phyloP scores from a whole-genome alignment of 2,797 vertebrate species.

The Enteromius argenteus region DNA sequence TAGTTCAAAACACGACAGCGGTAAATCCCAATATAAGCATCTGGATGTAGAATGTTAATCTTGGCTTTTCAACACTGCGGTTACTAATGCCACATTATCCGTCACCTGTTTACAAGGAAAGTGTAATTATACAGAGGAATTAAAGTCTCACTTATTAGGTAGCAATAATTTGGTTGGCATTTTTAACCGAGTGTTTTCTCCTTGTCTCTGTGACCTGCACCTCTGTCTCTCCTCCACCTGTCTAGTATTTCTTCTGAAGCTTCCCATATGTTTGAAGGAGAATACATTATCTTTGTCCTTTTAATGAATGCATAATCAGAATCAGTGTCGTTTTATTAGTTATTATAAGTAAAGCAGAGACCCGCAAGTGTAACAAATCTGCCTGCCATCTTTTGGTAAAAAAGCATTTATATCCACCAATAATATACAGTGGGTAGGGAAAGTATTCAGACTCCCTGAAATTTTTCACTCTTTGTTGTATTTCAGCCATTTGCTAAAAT shows the following conservation, averaged over 20 bases:
- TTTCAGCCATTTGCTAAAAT: too few relatives aligned
- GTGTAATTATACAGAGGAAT: slow-evolving; percentile 55
- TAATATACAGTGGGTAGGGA: too few relatives aligned
- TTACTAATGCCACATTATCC: slow-evolving; percentile 56
- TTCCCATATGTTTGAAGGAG: slow-evolving; percentile 30
- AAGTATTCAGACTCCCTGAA: too few relatives aligned
- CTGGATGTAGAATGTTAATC: slow-evolving; percentile 61
- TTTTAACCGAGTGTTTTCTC: slow-evolving; percentile 58
- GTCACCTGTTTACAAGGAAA: slow-evolving; percentile 58
- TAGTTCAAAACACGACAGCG: slow-evolving; percentile 58
- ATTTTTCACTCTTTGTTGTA: too few relatives aligned
- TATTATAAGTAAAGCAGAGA: background rate
- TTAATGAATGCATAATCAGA: slow-evolving; percentile 11
- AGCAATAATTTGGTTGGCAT: slow-evolving; percentile 54
- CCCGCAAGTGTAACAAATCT: background rate
- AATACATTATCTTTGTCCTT: slow-evolving; percentile 16
- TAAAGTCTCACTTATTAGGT: slow-evolving; percentile 53
- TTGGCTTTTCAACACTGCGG: slow-evolving; percentile 36
- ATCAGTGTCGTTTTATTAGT: background rate
- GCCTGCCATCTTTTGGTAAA: background rate
- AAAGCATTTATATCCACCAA: background rate
- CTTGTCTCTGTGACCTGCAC: slow-evolving; percentile 42
- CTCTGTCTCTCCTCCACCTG: background rate
- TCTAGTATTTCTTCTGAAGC: slow-evolving; percentile 25
- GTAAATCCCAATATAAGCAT: slow-evolving; percentile 62